Percentiles rank a stretch among this genome's conserved stretches.
Conservation (phyloP, 2,113 vertebrate genomes). For the Cisticola juncidis region DNA sequence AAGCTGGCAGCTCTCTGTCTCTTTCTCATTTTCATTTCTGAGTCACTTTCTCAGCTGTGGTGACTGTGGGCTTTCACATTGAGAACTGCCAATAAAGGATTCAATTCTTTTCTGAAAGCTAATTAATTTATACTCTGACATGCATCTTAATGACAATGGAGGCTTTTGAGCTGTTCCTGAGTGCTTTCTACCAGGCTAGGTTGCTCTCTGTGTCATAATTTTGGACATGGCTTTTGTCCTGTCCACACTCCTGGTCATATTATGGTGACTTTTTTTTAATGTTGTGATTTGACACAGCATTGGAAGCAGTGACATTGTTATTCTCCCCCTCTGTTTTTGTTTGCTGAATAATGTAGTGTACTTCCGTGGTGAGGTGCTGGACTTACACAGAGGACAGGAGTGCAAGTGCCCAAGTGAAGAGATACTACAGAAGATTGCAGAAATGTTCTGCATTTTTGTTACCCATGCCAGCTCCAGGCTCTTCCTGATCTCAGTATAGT, state of each 20-base stretch:
- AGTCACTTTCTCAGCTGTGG: not conserved
- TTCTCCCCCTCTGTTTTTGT: not conserved
- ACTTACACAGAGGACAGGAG: not conserved
- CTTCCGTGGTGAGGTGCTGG: not conserved
- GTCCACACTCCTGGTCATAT: not conserved
- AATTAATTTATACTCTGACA: slow-evolving; percentile 29
- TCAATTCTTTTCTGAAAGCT: not conserved
- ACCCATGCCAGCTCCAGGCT: not conserved
- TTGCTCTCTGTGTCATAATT: not conserved
- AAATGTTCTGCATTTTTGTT: not conserved
- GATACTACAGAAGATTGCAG: not conserved
- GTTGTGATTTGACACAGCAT: not conserved
- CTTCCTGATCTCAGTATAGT: not conserved
- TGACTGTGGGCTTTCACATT: not conserved
- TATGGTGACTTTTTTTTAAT: not conserved
- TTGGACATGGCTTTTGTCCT: not conserved
- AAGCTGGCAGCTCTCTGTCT: not conserved
- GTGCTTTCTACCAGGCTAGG: not conserved
- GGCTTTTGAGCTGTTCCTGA: not conserved
- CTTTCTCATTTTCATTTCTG: slow-evolving; percentile 27
- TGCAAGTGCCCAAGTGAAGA: not conserved
- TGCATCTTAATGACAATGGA: not conserved
- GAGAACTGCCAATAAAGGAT: not conserved
- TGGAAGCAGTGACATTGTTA: not conserved
- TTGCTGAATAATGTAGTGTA: not conserved